These are phyloP conservation scores for Drosophila saltans DNA, from an alignment of 1,140 invertebrate species.

Conservation along the genomic window DNA sequence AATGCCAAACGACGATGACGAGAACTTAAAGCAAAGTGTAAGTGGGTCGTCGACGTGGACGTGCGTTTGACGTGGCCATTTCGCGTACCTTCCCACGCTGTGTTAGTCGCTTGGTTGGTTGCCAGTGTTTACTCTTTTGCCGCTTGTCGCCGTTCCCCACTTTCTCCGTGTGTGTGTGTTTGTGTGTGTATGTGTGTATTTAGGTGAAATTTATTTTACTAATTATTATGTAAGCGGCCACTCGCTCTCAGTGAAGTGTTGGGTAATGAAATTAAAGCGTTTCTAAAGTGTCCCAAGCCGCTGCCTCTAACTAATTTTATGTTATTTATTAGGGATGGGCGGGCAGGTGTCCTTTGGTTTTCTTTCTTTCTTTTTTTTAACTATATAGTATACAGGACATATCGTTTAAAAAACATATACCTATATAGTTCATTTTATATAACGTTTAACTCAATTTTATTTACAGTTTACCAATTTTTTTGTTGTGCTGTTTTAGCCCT, in stretches of 20 bases:
- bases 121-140: conserved; percentile 43
- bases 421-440: conserved; percentile 9
- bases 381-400: not conserved
- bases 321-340: conserved; percentile 8
- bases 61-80: conserved; percentile 74
- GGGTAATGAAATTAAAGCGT: conserved; percentile 73
- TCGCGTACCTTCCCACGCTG: conserved; percentile 47
- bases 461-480: conserved; percentile 22
- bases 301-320: conserved; percentile 37
- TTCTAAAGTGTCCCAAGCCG: conserved; percentile 38
- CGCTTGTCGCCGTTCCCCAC: conserved; percentile 14
- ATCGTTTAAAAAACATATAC: conserved; percentile 2
- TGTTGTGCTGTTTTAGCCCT: not conserved
- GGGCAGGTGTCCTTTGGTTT: conserved; percentile 25
- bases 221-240: conserved; percentile 74
- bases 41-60: conserved; percentile 62
- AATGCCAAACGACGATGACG: conserved; percentile 37
- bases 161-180: conserved; percentile 6
- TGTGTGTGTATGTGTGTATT: conserved; percentile 51
- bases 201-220: conserved; percentile 80
- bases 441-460: conserved; percentile 56
- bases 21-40: conserved; percentile 57
- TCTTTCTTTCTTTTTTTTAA: not conserved
- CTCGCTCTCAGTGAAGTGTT: conserved; percentile 49
- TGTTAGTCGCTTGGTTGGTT: conserved; percentile 23